Evolutionary conservation across 2,797 vertebrate species (phyloP).

Genomic region (Enteromius viviparus): DNA sequence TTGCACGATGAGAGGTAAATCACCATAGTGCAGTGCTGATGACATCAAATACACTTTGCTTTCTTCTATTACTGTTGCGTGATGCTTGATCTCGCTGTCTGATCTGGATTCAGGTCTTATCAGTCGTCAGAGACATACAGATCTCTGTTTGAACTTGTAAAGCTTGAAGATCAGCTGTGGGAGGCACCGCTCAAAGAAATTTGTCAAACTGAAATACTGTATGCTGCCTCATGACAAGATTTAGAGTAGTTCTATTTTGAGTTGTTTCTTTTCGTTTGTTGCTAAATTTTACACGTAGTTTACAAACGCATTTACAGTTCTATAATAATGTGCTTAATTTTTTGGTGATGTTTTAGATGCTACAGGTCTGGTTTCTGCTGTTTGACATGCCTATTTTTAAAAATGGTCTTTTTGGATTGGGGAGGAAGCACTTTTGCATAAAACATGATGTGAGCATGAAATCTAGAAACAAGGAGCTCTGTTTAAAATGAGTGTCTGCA

Average conservation of each 20-base stretch:
- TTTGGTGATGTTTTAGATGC: not conserved
- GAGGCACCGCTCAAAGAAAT: constrained; percentile 45
- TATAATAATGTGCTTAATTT: not conserved
- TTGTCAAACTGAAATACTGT: constrained; percentile 37
- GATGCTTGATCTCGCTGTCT: constrained; percentile 48
- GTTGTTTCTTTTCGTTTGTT: not conserved
- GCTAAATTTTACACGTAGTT: not conserved
- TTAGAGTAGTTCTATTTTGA: not conserved
- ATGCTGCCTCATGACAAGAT: not conserved
- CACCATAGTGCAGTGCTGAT: constrained; percentile 37
- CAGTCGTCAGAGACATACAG: constrained; percentile 37
- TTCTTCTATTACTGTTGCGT: constrained; percentile 55
- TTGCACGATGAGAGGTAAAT: constrained; percentile 51
- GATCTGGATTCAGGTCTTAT: constrained; percentile 58
- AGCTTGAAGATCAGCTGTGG: constrained; percentile 40
- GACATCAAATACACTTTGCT: constrained; percentile 44
- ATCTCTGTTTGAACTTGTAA: constrained; percentile 55
- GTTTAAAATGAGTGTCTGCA: not conserved
- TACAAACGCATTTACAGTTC: not conserved
- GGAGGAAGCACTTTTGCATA: not conserved
- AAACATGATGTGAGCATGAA: not conserved
- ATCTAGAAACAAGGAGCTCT: not conserved
- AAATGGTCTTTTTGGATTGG: not conserved
- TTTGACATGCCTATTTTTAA: not conserved
- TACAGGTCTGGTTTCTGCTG: too few species aligned